These are phyloP conservation scores for Mylabris sibirica DNA, from an alignment of 2,888 invertebrate species.

Conservation along the genomic window DNA sequence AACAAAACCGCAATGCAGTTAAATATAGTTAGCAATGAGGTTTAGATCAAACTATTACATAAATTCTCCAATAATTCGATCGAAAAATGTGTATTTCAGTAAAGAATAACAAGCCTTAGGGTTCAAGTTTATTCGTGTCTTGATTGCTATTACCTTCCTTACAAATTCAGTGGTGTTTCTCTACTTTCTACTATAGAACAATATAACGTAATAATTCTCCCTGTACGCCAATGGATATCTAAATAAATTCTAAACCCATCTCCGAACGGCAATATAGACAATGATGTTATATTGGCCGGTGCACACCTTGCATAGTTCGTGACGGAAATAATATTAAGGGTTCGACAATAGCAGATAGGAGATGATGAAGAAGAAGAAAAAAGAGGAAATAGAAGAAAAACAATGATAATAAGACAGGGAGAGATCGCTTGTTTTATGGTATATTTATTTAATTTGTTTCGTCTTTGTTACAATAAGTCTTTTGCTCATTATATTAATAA, in stretches of 20 bases:
- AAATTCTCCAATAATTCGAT: neutral
- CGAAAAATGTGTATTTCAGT: constrained; percentile 19
- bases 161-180: constrained; percentile 18
- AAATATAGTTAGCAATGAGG: neutral
- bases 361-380: constrained; percentile 29
- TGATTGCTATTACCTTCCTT: constrained; percentile 32
- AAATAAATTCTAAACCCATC: constrained; percentile 54
- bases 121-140: constrained; percentile 22
- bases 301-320: constrained; percentile 57
- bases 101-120: constrained; percentile 25
- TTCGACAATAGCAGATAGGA: constrained; percentile 27
- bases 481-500: neutral
- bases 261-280: constrained; percentile 53
- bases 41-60: neutral
- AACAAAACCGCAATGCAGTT: neutral
- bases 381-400: constrained; percentile 12
- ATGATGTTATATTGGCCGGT: constrained; percentile 55
- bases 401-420: constrained; percentile 34
- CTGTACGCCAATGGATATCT: constrained; percentile 38
- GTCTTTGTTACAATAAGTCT: neutral
- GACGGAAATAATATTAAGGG: constrained; percentile 56
- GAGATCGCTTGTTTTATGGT: neutral
- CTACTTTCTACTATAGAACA: constrained; percentile 11
- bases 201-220: constrained; percentile 8
- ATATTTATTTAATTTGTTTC: neutral